phyloP scores from a whole-genome alignment of 2,888 invertebrate genomes.

The Nudaria mundana region DNA sequence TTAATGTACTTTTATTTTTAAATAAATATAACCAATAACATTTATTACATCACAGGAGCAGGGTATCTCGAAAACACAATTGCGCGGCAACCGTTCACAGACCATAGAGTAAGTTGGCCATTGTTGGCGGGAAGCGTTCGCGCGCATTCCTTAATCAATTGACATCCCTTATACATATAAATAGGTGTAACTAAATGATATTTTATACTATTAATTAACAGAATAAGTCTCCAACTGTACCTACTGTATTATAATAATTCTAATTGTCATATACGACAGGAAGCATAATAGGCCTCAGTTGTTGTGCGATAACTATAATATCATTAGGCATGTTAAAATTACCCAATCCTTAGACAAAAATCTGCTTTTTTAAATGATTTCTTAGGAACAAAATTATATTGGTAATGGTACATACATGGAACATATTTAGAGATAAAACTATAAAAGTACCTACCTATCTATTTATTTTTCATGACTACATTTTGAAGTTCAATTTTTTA shows the following conservation, averaged over 20 bases:
- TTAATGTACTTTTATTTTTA: conserved; percentile 79
- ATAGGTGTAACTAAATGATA: conserved; percentile 59
- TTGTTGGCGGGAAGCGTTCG: conserved; percentile 31
- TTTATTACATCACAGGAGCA: conserved; percentile 81
- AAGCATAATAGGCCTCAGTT: conserved; percentile 39
- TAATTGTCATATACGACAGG: conserved; percentile 21
- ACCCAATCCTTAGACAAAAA: too few relatives aligned
- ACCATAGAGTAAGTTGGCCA: conserved; percentile 39
- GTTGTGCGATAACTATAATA: conserved; percentile 35
- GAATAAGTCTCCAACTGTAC: conserved; percentile 36
- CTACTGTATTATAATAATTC: conserved; percentile 12
- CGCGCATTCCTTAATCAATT: conserved; percentile 59
- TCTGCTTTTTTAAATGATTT: too few relatives aligned
- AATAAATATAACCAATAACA: conserved; percentile 82
- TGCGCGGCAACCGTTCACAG: conserved; percentile 45
- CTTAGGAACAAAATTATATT: too few relatives aligned
- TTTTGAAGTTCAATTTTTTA: too few relatives aligned
- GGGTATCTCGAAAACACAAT: conserved; percentile 78
- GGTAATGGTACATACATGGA: too few relatives aligned
- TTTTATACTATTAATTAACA: conserved; percentile 42
- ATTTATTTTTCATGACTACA: too few relatives aligned
- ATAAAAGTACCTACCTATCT: too few relatives aligned
- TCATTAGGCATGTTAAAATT: too few relatives aligned
- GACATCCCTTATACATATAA: conserved; percentile 67
- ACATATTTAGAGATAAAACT: too few relatives aligned